Conservation (phyloP, 2,113 vertebrate genomes). For the human (Homo sapiens) region GRCh38 chr5:170093501-170094000, state of each 20-base stretch:
- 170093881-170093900: background rate
- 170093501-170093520: background rate
- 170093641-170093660: background rate
- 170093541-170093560: background rate
- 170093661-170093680: background rate
- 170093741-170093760: background rate
- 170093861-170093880: background rate
- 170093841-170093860: background rate
- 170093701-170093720: background rate
- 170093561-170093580: background rate
- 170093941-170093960: background rate
- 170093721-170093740: background rate
- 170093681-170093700: background rate
- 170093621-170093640: background rate
- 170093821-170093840: background rate
- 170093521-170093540: background rate
- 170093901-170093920: background rate
- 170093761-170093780: background rate
- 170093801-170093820: background rate
- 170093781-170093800: background rate
- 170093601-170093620: background rate
- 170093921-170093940: background rate
- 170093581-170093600: background rate
- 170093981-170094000: accelerated
- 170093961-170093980: background rate